Percentiles rank a stretch among this genome's conserved stretches.
These are phyloP conservation scores for Eutolmus rufibarbis DNA, from an alignment of 2,888 invertebrate genomes.

Conservation along the genomic window DNA sequence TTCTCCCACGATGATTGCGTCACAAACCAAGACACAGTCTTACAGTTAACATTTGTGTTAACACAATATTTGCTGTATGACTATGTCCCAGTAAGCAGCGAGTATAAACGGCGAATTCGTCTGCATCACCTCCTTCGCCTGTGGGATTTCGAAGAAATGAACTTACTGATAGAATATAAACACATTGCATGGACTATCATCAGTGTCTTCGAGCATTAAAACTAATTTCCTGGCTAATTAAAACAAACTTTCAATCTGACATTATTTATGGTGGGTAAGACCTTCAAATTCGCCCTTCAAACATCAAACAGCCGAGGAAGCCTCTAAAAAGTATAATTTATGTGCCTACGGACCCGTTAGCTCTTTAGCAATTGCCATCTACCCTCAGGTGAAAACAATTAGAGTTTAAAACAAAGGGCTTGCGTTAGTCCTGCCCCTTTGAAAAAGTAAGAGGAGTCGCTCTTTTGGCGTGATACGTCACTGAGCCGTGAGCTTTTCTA, in stretches of 20 bases:
- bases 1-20: conserved; percentile 44
- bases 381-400: background rate
- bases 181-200: background rate
- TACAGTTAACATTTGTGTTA: conserved; percentile 64
- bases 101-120: background rate
- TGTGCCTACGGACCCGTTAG: background rate
- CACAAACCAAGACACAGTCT: conserved; percentile 64
- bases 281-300: background rate
- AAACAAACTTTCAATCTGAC: background rate
- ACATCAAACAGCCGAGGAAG: background rate
- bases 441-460: background rate
- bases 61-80: conserved; percentile 65
- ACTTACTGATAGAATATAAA: background rate
- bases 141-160: background rate
- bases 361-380: background rate
- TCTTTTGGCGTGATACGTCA: background rate
- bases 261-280: background rate
- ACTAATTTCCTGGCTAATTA: background rate
- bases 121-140: background rate
- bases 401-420: background rate
- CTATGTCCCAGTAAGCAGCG: conserved; percentile 61
- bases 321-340: background rate
- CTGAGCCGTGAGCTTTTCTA: background rate
- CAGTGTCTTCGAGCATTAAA: background rate
- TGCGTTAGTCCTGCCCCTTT: background rate